These are phyloP conservation scores for Ochropleura leucogaster DNA, from an alignment of 2,888 invertebrate species.

Conservation along the genomic window DNA sequence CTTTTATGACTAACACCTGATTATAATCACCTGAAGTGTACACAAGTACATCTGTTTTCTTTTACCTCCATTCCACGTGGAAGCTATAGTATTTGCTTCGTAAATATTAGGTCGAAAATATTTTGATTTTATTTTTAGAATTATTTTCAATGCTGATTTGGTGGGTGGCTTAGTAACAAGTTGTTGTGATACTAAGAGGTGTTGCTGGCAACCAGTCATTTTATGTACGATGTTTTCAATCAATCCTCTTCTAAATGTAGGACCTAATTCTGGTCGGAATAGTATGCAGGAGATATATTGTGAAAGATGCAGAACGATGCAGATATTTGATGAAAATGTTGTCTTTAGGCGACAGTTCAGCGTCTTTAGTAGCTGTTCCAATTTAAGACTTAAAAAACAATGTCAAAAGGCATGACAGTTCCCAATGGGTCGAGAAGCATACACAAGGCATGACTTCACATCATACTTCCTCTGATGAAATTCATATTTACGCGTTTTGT, in stretches of 20 bases:
- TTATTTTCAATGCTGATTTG: conserved; percentile 23
- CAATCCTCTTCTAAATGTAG: not conserved
- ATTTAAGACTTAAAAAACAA: not conserved
- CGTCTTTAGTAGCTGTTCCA: not conserved
- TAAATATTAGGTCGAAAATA: conserved; percentile 33
- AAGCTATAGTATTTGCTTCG: conserved; percentile 44
- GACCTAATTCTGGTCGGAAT: not conserved
- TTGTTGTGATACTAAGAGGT: conserved; percentile 12
- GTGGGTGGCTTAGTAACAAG: conserved; percentile 12
- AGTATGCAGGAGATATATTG: too few relatives aligned
- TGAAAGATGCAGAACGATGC: too few relatives aligned
- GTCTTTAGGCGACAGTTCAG: too few relatives aligned
- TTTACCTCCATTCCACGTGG: conserved; percentile 12
- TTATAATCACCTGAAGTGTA: conserved; percentile 30
- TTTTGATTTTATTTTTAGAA: conserved; percentile 30
- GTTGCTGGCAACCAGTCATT: not conserved
- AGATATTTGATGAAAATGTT: not conserved
- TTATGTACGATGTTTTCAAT: conserved; percentile 4
- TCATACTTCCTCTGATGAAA: not conserved
- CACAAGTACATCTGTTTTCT: conserved; percentile 36
- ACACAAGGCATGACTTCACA: not conserved
- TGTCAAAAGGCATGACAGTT: too few relatives aligned
- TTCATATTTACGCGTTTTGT: not conserved
- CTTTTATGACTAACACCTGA: conserved; percentile 29
- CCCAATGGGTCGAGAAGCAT: not conserved